Base-by-base conservation (phyloP, 1,140 invertebrate species). In the Lerema accius region DNA sequence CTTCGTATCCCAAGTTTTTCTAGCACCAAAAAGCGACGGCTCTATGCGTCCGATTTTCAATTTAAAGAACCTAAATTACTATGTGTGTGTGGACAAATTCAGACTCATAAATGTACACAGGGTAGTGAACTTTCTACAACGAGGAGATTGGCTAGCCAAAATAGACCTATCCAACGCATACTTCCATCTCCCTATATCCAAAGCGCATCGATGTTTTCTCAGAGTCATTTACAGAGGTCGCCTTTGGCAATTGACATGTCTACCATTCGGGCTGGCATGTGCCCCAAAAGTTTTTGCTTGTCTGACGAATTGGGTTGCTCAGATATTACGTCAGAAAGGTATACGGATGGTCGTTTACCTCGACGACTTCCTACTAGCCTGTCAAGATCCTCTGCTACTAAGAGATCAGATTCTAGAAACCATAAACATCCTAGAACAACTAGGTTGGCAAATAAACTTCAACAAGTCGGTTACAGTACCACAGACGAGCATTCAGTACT, bases 151-250 rank as follows among this genome's bases (percentile, higher is more conserved):
- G 48, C n/a, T 50, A 37, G 15, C 14, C 48, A 50, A 50, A 50
- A 50, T 50, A 50, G 48, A 50, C 16, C 16, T 50, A 35, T 50
- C 48, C 4, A 28, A 50, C 10, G 28, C 48, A 17, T 50, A 50
- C 48, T 50, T 50, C 16, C 48, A 50, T 37, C 3, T 50, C 1
- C 48, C 48, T 11, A n/a, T 50, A 1, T 17, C 13, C 14, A 28
- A 28, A 10, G 35, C 28, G n/a, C 48, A 50, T 35, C 32, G 48
- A 11, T 35, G 32, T 7, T 50, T 50, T 3, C 48, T 50, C 35
- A 28, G 46, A 26, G 28, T 50, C 0, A 37, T 37, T 0, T 50
- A 50, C 10, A 15, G 10, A 0, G 28, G 35, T 35, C 10, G 35
- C 10, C 48, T 50, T 4, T 35, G 48, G 32, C 14, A 50, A 50